Evolutionary conservation across 2,797 vertebrate species (phyloP), one percentile per base, ranked within the genome.

Genomic region (Nannoperca obscura): DNA sequence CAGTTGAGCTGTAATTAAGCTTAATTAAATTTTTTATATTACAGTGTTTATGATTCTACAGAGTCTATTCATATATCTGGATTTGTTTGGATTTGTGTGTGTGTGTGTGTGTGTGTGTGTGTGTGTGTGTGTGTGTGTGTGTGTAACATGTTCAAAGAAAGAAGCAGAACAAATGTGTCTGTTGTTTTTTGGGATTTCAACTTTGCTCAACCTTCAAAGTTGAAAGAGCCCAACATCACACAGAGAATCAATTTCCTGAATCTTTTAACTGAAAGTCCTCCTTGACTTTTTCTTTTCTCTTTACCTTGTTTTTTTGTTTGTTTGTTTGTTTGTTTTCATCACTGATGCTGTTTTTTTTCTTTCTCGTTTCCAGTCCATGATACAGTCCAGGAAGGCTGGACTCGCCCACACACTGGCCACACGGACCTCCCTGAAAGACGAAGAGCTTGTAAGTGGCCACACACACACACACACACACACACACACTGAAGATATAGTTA

Each of bases 311-410:
- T 49, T 2, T 19, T 2, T 8, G 1, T 63, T 55, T 34, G 62
- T 7, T 19, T 1, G 63, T 59, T 34, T 65, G 20, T 62, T 7
- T 64, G 46, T 70, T n/a, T 77, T 69, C 46, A 34, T 30, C 42
- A 14, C 27, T 49, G 22, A 49, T 76, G 27, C 9, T 54, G 66
- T 40, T 1, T 60, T 58, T 7, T 58, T 50, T 54, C 5, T n/a
- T 5, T 81, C 49, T 81, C n/a, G 4, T 22, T 80, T 81, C 19
- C 76, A 99, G 98, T 97, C 98, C 27, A 95, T 99, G 95, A 96
- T 99, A 66, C 97, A 97, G 93, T 98, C 97, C 80, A 96, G 97
- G 90, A 99, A 99, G 88, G 97, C 96, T 11, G 96, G 97, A 44
- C 96, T 98, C 87, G 96, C 96, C 73, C 97, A 97, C 65, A 95